These are phyloP conservation scores for Beaufortia kweichowensis DNA, from an alignment of 2,113 vertebrate species.

Conservation along the genomic window DNA sequence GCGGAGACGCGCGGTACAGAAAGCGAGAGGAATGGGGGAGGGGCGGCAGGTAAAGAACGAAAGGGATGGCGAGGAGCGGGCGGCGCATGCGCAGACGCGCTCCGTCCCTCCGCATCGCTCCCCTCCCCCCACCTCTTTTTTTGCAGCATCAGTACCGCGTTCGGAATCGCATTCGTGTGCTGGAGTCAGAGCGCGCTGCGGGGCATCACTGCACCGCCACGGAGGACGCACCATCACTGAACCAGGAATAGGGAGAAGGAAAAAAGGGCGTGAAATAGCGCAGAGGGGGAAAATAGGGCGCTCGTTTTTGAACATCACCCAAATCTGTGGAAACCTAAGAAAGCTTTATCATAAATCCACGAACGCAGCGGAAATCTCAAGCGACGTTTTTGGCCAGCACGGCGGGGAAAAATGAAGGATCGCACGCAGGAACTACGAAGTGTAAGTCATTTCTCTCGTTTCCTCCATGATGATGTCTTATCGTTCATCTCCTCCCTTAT, in stretches of 20 bases:
- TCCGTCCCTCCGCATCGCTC: conserved; percentile 67
- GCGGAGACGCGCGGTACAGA: conserved; percentile 36
- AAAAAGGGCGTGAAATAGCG: conserved; percentile 39
- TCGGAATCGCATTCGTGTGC: conserved; percentile 61
- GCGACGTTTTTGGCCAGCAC: conserved; percentile 53
- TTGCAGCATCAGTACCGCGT: conserved; percentile 69
- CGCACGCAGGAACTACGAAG: conserved; percentile 69
- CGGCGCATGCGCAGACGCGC: conserved; percentile 59
- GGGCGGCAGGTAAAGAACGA: conserved; percentile 49
- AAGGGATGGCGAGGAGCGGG: conserved; percentile 47
- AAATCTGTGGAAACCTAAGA: conserved; percentile 33
- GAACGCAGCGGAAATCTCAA: conserved; percentile 51
- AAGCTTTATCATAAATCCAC: conserved; percentile 51
- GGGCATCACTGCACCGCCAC: conserved; percentile 61
- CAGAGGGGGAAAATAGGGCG: conserved; percentile 33
- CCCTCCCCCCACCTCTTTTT: conserved; percentile 54
- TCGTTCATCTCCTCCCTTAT: conserved; percentile 45
- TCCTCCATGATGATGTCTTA: conserved; percentile 25
- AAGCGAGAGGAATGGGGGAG: conserved; percentile 31
- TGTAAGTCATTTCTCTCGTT: conserved; percentile 60
- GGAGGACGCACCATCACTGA: conserved; percentile 58
- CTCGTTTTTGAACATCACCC: background rate
- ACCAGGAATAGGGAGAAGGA: conserved; percentile 27
- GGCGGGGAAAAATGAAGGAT: conserved; percentile 67
- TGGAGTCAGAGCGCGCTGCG: conserved; percentile 60